Evolutionary conservation across 2,113 vertebrate species (phyloP).

Genomic region (Grus americana): DNA sequence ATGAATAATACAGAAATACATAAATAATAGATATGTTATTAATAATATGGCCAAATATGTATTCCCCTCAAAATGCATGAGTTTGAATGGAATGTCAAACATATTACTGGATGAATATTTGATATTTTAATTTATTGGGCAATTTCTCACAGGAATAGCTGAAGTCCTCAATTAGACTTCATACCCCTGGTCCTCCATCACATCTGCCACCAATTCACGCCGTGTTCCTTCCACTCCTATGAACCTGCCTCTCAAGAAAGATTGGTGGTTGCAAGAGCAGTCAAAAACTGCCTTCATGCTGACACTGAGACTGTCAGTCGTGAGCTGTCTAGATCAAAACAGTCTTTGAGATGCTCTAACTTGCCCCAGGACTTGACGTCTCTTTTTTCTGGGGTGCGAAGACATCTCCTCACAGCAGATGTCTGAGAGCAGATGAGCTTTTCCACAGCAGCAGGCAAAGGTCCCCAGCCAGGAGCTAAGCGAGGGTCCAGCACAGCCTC

Average conservation of each 20-base stretch:
- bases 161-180: neutral
- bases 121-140: constrained; percentile 39
- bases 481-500: neutral
- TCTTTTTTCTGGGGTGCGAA: neutral
- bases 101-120: constrained; percentile 48
- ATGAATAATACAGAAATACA: constrained; percentile 42
- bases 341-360: neutral
- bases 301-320: rapidly evolving
- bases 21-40: constrained; percentile 54
- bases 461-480: neutral
- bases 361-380: neutral
- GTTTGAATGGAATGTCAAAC: constrained; percentile 29
- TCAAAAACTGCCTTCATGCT: neutral
- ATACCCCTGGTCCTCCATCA: neutral
- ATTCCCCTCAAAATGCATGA: neutral
- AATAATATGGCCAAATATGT: constrained; percentile 5
- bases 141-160: neutral
- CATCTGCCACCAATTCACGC: neutral
- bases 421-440: neutral
- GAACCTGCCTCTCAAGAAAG: neutral
- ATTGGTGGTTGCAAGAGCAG: neutral
- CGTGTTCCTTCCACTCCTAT: neutral
- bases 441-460: neutral
- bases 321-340: neutral
- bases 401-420: neutral